Evolutionary conservation across 2,797 vertebrate species (phyloP).

Genomic region (Platalea minor): DNA sequence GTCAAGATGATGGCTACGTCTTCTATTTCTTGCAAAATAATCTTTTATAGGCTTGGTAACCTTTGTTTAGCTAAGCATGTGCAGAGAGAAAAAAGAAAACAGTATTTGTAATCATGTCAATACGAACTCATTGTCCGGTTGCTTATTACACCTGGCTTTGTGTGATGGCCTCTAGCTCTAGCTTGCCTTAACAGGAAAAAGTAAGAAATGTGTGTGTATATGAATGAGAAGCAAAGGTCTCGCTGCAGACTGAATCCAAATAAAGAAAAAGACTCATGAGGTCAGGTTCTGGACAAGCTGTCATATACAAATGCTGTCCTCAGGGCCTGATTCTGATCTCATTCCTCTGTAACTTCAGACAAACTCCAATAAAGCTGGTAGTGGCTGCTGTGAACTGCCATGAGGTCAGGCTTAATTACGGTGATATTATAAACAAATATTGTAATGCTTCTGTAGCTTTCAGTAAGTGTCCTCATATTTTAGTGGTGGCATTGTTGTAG

Average conservation of each 20-base stretch:
- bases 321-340: neutral
- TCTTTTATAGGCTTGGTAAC: neutral
- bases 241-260: neutral
- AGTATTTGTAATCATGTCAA: neutral
- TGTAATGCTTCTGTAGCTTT: neutral
- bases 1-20: neutral
- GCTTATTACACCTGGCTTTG: neutral
- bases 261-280: neutral
- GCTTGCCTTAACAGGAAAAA: slow-evolving; percentile 12
- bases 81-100: neutral
- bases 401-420: slow-evolving; percentile 3
- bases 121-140: neutral
- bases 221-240: neutral
- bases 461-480: neutral
- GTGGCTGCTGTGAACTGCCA: neutral
- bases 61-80: slow-evolving; percentile 14
- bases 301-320: neutral
- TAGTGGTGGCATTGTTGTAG: slow-evolving; percentile 10
- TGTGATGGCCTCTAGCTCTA: neutral
- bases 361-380: neutral
- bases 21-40: neutral
- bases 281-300: neutral
- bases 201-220: neutral
- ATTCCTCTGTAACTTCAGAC: neutral
- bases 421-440: slow-evolving; percentile 20